Percentiles rank a stretch among this genome's conserved stretches.
Conservation (phyloP, 2,113 vertebrate species). For the Lipophrys pholis region DNA sequence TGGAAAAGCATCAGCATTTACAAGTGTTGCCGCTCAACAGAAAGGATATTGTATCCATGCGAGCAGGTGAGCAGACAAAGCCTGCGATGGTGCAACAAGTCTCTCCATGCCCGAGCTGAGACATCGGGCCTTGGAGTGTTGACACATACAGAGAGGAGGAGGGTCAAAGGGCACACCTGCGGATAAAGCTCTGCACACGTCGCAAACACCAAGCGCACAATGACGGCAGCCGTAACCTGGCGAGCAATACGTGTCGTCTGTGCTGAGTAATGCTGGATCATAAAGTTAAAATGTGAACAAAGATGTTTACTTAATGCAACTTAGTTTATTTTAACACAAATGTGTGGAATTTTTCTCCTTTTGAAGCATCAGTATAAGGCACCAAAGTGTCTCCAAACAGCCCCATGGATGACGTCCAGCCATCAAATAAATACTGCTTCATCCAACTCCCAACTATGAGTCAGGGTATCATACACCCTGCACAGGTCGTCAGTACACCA, state of each 20-base stretch:
- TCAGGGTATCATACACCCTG: too few relatives aligned
- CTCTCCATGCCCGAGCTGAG: slow-evolving; percentile 60
- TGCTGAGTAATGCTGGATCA: slow-evolving; percentile 2
- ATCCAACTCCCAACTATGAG: too few relatives aligned
- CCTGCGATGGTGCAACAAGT: slow-evolving; percentile 45
- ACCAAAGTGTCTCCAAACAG: too few relatives aligned
- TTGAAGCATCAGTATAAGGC: too few relatives aligned
- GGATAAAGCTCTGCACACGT: slow-evolving; percentile 34
- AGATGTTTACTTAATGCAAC: too few relatives aligned
- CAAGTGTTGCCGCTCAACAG: slow-evolving; percentile 31
- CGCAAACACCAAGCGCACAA: slow-evolving; percentile 12
- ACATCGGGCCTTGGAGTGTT: slow-evolving; percentile 56
- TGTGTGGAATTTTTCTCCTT: neutral
- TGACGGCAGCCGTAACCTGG: neutral
- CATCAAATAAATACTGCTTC: too few relatives aligned
- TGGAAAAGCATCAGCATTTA: slow-evolving; percentile 5
- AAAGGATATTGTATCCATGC: slow-evolving; percentile 56
- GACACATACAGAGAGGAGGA: slow-evolving; percentile 70
- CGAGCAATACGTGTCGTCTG: slow-evolving; percentile 19
- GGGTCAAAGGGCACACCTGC: slow-evolving; percentile 81
- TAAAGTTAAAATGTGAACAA: too few relatives aligned
- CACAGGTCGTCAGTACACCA: too few relatives aligned
- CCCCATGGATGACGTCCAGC: too few relatives aligned
- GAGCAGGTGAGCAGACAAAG: slow-evolving; percentile 79
- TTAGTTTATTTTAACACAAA: neutral